Evolutionary conservation across 2,113 vertebrate genomes (phyloP).

Genomic region (Corydoras sp.): DNA sequence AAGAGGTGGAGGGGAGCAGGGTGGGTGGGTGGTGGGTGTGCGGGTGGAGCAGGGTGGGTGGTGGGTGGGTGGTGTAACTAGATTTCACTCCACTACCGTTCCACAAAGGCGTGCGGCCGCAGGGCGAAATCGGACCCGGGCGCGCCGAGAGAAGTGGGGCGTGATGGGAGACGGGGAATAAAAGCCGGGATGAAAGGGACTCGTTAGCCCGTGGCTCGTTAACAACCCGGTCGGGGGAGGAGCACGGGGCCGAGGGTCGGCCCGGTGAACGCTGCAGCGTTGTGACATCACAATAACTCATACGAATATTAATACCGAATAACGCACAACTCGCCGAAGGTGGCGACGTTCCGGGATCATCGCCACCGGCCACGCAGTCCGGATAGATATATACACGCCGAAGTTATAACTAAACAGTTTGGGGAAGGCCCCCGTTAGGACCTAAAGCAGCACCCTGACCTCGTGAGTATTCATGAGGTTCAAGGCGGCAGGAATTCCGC

Average conservation of each 20-base stretch:
- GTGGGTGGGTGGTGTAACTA: background rate
- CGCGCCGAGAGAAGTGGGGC: constrained; percentile 34
- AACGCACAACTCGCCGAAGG: too few species aligned
- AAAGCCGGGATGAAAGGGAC: constrained; percentile 14
- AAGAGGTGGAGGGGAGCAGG: constrained; percentile 18
- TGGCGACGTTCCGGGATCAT: too few species aligned
- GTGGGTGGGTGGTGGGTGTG: background rate
- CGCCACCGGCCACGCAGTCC: too few species aligned
- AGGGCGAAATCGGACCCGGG: constrained; percentile 41
- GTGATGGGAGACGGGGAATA: constrained; percentile 32
- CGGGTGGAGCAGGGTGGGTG: constrained; percentile 20
- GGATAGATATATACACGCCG: too few species aligned
- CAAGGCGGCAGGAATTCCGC: too few species aligned
- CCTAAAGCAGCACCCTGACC: too few species aligned
- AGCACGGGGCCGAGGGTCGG: background rate
- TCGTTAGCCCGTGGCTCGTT: constrained; percentile 4
- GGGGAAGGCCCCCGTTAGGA: too few species aligned
- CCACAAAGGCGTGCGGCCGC: constrained; percentile 38
- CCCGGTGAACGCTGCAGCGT: background rate
- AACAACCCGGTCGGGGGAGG: background rate
- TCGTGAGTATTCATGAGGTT: too few species aligned
- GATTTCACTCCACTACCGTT: constrained; percentile 43
- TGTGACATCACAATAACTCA: background rate
- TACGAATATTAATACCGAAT: too few species aligned
- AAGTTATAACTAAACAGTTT: too few species aligned